Percentiles rank a stretch among this genome's conserved stretches.
Evolutionary conservation across 1,140 invertebrate genomes (phyloP).

Genomic region (Listronotus oregonensis): DNA sequence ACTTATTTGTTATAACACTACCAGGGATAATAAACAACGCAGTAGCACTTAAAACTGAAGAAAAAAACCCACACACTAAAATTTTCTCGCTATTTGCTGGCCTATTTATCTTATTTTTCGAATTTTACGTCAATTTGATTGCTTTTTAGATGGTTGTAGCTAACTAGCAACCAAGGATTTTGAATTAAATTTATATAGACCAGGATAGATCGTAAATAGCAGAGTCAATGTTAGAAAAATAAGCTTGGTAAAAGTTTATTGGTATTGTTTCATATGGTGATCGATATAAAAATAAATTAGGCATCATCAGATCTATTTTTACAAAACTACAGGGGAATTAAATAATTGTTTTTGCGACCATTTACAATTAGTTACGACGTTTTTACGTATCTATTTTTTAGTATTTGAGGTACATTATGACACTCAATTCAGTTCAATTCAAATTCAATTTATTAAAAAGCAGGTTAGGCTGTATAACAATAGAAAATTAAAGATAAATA

Average conservation of each 20-base stretch:
- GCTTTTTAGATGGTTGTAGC: slow-evolving; percentile 16
- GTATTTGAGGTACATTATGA: no score
- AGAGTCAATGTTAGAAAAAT: not conserved
- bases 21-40: no score
- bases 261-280: not conserved
- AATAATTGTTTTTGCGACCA: no score
- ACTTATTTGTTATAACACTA: no score
- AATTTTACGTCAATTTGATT: slow-evolving; percentile 31
- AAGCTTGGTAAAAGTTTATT: not conserved
- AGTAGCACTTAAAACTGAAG: not conserved
- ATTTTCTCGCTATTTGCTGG: slow-evolving; percentile 3
- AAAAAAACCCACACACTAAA: slow-evolving; percentile 9
- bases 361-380: no score
- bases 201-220: not conserved
- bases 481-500: no score
- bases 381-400: no score
- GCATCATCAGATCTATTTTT: no score
- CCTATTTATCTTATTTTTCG: slow-evolving; percentile 26
- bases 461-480: no score
- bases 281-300: slow-evolving; percentile 1
- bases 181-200: slow-evolving; percentile 18
- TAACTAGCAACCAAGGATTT: slow-evolving; percentile 22
- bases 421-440: no score
- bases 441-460: no score
- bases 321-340: no score